These are phyloP conservation scores for Halesus radiatus DNA, from an alignment of 1,140 invertebrate genomes.

Conservation along the genomic window DNA sequence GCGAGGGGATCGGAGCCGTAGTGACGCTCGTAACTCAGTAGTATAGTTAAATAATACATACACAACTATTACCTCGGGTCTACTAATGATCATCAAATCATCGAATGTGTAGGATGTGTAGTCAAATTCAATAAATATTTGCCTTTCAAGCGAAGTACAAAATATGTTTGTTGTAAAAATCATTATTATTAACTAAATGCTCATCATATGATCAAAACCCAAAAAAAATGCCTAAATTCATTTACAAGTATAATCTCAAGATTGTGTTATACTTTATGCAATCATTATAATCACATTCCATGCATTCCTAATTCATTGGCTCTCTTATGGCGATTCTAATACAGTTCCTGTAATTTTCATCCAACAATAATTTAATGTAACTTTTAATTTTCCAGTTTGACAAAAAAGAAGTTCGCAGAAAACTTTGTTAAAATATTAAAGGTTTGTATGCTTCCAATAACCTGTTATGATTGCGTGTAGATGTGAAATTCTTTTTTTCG, in stretches of 20 bases:
- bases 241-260: no score
- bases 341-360: no score
- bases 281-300: no score
- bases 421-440: conserved; percentile 4
- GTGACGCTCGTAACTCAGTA: conserved; percentile 4
- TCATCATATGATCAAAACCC: no score
- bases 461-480: no score
- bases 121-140: not conserved
- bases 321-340: no score
- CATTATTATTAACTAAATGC: not conserved
- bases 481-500: no score
- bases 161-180: conserved; percentile 35
- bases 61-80: not conserved
- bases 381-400: conserved; percentile 9
- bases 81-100: conserved; percentile 22
- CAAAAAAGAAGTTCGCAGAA: not conserved
- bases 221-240: no score
- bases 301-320: no score
- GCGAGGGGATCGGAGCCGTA: not conserved
- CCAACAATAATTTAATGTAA: not conserved
- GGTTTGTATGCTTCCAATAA: conserved; percentile 25
- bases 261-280: no score
- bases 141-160: conserved; percentile 6
- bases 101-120: not conserved
- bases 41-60: conserved; percentile 31